phyloP scores from a whole-genome alignment of 2,888 invertebrate genomes.

The Altica lythri region DNA sequence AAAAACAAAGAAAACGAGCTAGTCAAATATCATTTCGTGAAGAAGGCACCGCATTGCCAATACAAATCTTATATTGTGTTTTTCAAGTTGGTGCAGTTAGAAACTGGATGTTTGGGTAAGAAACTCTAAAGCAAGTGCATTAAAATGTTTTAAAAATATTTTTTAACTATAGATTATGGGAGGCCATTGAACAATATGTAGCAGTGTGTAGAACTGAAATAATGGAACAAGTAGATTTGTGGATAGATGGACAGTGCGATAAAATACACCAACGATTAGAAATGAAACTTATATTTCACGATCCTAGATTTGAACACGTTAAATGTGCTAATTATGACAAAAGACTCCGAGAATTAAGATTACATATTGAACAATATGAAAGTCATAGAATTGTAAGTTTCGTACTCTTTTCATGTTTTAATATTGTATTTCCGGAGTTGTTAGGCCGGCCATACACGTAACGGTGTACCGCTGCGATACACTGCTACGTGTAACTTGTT shows the following conservation, averaged over 20 bases:
- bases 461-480: no score
- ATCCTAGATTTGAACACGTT: conserved; percentile 38
- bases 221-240: conserved; percentile 31
- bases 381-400: conserved; percentile 36
- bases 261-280: conserved; percentile 40
- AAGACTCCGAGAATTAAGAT: conserved; percentile 44
- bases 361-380: conserved; percentile 36
- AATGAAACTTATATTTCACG: conserved; percentile 40
- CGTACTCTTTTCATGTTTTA: neutral
- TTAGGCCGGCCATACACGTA: no score
- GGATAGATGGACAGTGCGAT: conserved; percentile 36
- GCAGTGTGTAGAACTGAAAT: conserved; percentile 41
- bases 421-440: no score
- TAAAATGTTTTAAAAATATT: neutral
- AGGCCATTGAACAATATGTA: conserved; percentile 44
- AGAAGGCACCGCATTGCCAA: conserved; percentile 40
- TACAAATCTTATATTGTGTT: conserved; percentile 44
- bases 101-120: conserved; percentile 52
- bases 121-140: neutral
- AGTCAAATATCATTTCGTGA: conserved; percentile 37
- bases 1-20: conserved; percentile 40
- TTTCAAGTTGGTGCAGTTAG: conserved; percentile 46
- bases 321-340: conserved; percentile 43
- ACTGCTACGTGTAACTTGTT: no score
- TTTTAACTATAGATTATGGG: conserved; percentile 48